Percentiles rank a stretch among this genome's conserved stretches.
Conservation (phyloP, 2,888 invertebrate species). For the Mantis religiosa region DNA sequence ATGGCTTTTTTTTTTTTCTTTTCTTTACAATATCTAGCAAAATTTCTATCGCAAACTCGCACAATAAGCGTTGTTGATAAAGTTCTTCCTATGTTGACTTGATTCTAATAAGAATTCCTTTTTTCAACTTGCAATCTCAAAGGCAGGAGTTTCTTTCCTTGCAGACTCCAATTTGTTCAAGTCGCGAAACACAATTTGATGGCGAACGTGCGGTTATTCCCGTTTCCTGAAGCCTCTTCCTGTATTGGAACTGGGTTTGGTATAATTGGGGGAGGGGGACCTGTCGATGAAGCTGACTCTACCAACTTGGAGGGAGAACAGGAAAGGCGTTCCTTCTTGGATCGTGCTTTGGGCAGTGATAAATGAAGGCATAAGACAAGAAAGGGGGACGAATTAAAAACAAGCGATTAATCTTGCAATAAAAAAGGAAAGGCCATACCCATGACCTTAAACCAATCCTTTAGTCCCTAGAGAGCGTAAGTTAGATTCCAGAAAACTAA, state of each 20-base stretch:
- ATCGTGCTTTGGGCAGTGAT: background rate
- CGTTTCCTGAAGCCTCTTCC: background rate
- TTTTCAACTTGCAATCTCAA: background rate
- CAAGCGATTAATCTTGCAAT: background rate
- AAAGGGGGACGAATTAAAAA: background rate
- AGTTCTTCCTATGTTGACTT: too few relatives aligned
- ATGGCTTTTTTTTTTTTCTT: too few relatives aligned
- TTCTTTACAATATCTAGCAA: too few relatives aligned
- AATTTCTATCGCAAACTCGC: too few relatives aligned
- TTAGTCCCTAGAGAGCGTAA: background rate
- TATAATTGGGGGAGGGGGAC: background rate
- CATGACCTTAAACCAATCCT: background rate
- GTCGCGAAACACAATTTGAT: background rate
- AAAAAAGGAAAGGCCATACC: background rate
- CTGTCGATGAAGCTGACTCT: background rate
- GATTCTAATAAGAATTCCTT: background rate
- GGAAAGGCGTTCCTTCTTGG: background rate
- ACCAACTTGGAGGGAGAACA: background rate
- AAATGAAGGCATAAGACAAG: background rate
- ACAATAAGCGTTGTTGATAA: too few relatives aligned
- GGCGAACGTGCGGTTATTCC: background rate
- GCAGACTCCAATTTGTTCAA: background rate
- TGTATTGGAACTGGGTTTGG: background rate
- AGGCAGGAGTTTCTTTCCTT: background rate
- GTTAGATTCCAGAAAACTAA: background rate